These are phyloP conservation scores for Galeopterus variegatus DNA, from an alignment of 2,113 vertebrate genomes.

Conservation along the genomic window DNA sequence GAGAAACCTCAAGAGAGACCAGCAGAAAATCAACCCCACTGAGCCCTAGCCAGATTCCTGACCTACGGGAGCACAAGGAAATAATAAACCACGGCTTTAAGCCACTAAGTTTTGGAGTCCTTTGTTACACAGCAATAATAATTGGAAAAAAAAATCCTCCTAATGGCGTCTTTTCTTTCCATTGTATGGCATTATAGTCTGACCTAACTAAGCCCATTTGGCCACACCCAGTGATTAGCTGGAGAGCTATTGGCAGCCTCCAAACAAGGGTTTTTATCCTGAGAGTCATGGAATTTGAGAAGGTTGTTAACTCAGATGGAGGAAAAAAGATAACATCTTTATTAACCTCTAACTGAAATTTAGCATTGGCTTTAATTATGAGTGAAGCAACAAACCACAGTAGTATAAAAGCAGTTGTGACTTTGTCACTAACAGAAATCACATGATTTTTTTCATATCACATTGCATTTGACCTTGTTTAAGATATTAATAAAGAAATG, in stretches of 20 bases:
- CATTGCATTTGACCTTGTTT: not conserved
- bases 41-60: not conserved
- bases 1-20: not conserved
- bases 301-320: not conserved
- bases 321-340: not conserved
- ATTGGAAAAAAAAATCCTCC: not conserved
- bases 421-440: not conserved
- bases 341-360: conserved; percentile 15
- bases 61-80: not conserved
- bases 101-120: not conserved
- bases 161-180: not conserved
- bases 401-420: not conserved
- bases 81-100: not conserved
- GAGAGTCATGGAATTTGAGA: not conserved
- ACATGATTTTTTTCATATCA: not conserved
- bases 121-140: not conserved
- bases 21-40: not conserved
- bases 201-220: not conserved
- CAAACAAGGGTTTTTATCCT: not conserved
- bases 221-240: not conserved
- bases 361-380: conserved; percentile 1
- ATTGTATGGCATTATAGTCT: not conserved
- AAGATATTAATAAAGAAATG: not conserved
- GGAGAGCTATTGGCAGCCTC: not conserved
- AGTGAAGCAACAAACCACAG: not conserved